Base-by-base conservation (phyloP, 1,140 invertebrate species). In the Theocolax elegans region DNA sequence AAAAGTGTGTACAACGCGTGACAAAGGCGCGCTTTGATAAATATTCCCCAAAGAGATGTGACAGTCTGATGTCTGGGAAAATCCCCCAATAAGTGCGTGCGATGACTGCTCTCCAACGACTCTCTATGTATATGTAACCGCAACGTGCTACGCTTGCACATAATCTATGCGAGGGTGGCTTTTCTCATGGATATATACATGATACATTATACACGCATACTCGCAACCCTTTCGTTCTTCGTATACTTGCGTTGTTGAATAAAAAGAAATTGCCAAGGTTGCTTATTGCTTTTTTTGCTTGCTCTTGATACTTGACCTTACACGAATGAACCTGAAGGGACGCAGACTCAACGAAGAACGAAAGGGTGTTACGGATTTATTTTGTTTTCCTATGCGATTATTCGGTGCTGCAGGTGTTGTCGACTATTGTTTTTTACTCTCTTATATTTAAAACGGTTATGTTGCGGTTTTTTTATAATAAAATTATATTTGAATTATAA, bases 31-130 rank as follows among this genome's bases (percentile, higher is more conserved):
- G n/a, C 65, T 68, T 68, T 68, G 44, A 53, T 68, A 51, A 60
- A 68, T 60, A 56, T 74, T 70, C 66, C 62, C 46, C 40, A 72
- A 74, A 71, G 66, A 77, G 75, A 77, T 78, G 69, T 63, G 38
- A 56, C 48, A 71, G 42, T 64, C 73, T 69, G 73, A 75, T 76
- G 76, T 77, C 73, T 78, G 72, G 48, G 56, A 21, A 48, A 69
- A 59, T 68, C 42, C 63, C 48, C 53, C 56, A 68, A 60, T 60
- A 68, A 44, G 25, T 71, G 38, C 31, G 21, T 42, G 40, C 40
- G 27, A 31, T 19, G 51, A 27, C 35, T 58, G 9, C 23, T 59
- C 10, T 53, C n/a, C 12, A 58, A 23, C 19, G 23, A 15, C 35
- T 46, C 12, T 40, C 1, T 71, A 17, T 27, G 13, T 21, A 31